These are phyloP conservation scores for Argopecten irradians DNA, from an alignment of 1,140 invertebrate species.

Conservation along the genomic window DNA sequence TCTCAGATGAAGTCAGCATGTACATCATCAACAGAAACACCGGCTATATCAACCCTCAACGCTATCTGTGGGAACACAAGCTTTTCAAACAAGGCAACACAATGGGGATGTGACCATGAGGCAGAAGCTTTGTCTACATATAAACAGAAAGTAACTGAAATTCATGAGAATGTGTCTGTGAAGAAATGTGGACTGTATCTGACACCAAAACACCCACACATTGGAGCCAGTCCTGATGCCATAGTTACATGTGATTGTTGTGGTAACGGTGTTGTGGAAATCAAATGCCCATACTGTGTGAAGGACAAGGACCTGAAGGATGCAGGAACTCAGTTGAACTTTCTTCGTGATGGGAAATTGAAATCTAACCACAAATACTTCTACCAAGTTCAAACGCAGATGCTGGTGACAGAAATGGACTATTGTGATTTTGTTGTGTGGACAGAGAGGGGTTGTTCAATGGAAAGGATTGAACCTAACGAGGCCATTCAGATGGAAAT, in stretches of 20 bases:
- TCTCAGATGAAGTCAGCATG: too few relatives aligned
- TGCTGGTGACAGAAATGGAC: conserved; percentile 33
- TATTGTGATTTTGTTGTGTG: conserved; percentile 52
- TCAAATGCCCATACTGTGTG: conserved; percentile 49
- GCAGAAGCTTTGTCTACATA: too few relatives aligned
- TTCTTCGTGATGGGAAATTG: background rate
- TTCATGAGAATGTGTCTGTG: too few relatives aligned
- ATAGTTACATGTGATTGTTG: conserved; percentile 39
- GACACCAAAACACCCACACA: conserved; percentile 39
- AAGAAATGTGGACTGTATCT: background rate
- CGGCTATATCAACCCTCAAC: too few relatives aligned
- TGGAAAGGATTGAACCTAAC: conserved; percentile 3
- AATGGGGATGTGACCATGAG: too few relatives aligned
- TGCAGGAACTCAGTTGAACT: background rate
- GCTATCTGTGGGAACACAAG: too few relatives aligned
- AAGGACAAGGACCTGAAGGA: background rate
- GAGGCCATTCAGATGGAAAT: background rate
- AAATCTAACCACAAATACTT: conserved; percentile 34
- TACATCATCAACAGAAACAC: too few relatives aligned
- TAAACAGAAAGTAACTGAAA: too few relatives aligned
- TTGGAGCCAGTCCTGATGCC: conserved; percentile 49
- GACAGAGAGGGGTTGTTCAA: too few relatives aligned
- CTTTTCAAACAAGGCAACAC: too few relatives aligned
- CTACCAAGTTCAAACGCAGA: conserved; percentile 48
- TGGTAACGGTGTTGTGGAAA: conserved; percentile 43